Percentiles rank a stretch among this genome's conserved stretches.
phyloP scores from a whole-genome alignment of 2,797 vertebrate genomes.

The Rhinella marina region DNA sequence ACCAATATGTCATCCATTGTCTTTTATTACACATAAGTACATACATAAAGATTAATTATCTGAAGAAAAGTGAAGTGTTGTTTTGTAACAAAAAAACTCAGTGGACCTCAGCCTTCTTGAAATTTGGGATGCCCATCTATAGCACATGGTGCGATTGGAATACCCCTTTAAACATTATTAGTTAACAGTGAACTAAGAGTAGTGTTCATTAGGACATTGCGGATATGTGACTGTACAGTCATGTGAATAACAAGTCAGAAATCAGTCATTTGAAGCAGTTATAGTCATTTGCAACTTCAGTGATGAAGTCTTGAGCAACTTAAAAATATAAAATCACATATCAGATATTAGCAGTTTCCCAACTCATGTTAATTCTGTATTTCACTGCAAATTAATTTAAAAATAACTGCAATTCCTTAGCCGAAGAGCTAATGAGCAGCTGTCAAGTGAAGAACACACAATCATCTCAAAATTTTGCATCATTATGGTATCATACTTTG shows the following conservation, averaged over 20 bases:
- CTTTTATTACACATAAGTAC: not conserved
- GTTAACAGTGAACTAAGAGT: not conserved
- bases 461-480: slow-evolving; percentile 33
- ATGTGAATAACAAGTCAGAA: not conserved
- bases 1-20: not conserved
- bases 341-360: not conserved
- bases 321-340: not conserved
- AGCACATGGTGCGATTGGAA: not conserved
- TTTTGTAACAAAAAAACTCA: not conserved
- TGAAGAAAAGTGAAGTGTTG: not conserved
- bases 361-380: slow-evolving; percentile 3
- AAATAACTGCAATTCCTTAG: slow-evolving; percentile 35
- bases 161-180: not conserved
- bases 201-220: not conserved
- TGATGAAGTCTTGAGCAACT: no score
- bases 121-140: not conserved
- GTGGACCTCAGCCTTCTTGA: no score
- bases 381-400: slow-evolving; percentile 12
- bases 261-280: not conserved
- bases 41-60: not conserved
- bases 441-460: slow-evolving; percentile 39
- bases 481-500: slow-evolving; percentile 34
- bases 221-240: not conserved
- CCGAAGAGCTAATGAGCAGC: slow-evolving; percentile 46
- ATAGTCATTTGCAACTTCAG: not conserved